A percentile compares a stretch with the other conserved stretches of the same genome.
Evolutionary conservation across 2,888 invertebrate genomes (phyloP).

Genomic region (Punctoribates punctum): DNA sequence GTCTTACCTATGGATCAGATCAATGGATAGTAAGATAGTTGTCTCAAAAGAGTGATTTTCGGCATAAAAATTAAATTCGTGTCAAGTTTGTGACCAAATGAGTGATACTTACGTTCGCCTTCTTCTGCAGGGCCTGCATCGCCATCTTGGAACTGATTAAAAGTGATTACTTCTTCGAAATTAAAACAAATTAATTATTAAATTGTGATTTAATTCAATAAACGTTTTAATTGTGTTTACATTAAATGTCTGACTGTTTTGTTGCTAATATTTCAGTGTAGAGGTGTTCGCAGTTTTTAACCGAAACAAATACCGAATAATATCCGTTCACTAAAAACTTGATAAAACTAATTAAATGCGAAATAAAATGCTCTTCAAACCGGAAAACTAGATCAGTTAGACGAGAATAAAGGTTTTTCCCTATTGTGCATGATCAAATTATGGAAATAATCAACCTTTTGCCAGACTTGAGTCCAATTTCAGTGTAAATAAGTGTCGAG

Average conservation of each 20-base stretch:
- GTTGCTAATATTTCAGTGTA: background rate
- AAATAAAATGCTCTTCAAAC: no score
- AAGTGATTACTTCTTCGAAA: background rate
- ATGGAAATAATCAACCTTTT: no score
- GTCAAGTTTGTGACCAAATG: background rate
- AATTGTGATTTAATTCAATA: background rate
- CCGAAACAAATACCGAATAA: background rate
- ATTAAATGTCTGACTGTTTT: background rate
- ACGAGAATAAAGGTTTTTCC: no score
- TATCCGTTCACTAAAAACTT: no score
- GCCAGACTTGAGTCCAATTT: no score
- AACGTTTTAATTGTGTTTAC: background rate
- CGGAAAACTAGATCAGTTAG: no score
- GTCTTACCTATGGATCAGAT: constrained; percentile 67
- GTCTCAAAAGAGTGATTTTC: background rate
- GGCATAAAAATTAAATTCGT: background rate
- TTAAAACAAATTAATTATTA: background rate
- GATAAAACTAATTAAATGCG: no score
- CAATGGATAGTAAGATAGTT: background rate
- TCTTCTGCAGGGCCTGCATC: constrained; percentile 39
- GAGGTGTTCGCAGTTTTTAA: background rate
- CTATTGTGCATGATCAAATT: no score
- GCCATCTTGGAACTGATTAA: constrained; percentile 34
- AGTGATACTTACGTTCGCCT: constrained; percentile 39
- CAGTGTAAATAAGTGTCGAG: no score